Evolutionary conservation across 2,113 vertebrate species (phyloP).

Genomic region (Melanerpes aurifrons): DNA sequence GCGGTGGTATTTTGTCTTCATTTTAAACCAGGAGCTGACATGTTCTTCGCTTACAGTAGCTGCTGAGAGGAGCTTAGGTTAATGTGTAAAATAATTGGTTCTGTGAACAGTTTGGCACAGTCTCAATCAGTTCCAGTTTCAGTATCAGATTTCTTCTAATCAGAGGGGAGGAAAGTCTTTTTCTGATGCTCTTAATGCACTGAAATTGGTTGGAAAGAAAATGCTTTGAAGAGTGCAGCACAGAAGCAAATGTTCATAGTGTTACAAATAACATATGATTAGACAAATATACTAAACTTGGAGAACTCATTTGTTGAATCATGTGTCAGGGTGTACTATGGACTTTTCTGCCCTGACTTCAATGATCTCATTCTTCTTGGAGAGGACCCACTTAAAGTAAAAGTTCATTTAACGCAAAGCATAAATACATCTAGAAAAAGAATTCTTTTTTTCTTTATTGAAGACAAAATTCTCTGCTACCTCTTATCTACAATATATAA

Average conservation of each 20-base stretch:
- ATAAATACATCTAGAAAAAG: not conserved
- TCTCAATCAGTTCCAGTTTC: conserved; percentile 34
- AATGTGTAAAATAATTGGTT: conserved; percentile 48
- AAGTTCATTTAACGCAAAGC: not conserved
- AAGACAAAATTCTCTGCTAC: not conserved
- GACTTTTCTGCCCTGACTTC: conserved; percentile 6
- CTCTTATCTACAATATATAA: not conserved
- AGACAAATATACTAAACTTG: conserved; percentile 1
- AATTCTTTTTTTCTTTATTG: not conserved
- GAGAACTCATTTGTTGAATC: conserved; percentile 31
- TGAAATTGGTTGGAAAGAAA: conserved; percentile 23
- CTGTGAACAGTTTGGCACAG: conserved; percentile 28
- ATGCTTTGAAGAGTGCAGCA: not conserved
- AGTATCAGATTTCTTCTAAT: conserved; percentile 49
- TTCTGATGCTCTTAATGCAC: not conserved
- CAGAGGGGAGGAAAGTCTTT: conserved; percentile 23
- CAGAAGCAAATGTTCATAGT: conserved; percentile 26
- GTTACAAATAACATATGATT: conserved; percentile 36
- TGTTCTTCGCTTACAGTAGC: not conserved
- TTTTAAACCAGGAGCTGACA: conserved; percentile 21
- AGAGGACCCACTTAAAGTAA: not conserved
- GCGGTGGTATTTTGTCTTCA: conserved; percentile 18
- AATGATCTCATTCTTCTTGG: not conserved
- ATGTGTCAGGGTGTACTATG: not conserved
- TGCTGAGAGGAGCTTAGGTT: conserved; percentile 49